A percentile compares a stretch with the other conserved stretches of the same genome.
Evolutionary conservation across 2,797 vertebrate genomes (phyloP).

Genomic region (Typhlichthys eigenmanni): DNA sequence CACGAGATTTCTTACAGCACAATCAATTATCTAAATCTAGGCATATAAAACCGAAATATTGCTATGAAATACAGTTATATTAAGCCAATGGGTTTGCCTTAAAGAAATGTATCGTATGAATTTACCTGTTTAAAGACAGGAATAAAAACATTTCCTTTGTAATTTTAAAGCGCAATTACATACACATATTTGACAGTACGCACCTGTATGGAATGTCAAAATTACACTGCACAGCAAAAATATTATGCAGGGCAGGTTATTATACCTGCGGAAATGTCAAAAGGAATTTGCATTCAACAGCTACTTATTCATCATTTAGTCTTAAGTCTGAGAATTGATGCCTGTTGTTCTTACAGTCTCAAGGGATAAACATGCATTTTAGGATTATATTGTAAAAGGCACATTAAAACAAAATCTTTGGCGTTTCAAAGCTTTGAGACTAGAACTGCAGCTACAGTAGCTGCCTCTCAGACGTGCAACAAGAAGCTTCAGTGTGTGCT

Average conservation of each 20-base stretch:
- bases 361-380: slow-evolving; percentile 8
- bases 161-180: slow-evolving; percentile 4
- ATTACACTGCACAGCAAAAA: slow-evolving; percentile 24
- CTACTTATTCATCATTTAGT: slow-evolving; percentile 16
- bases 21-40: slow-evolving; percentile 39
- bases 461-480: slow-evolving; percentile 19
- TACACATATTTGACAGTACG: slow-evolving; percentile 17
- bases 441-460: background rate
- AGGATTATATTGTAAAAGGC: slow-evolving; percentile 31
- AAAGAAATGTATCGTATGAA: background rate
- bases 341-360: slow-evolving; percentile 25
- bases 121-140: slow-evolving; percentile 5
- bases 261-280: background rate
- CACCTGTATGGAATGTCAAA: slow-evolving; percentile 21
- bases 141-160: slow-evolving; percentile 9
- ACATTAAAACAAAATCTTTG: slow-evolving; percentile 52
- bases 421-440: slow-evolving; percentile 32
- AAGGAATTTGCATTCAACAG: slow-evolving; percentile 26
- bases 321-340: slow-evolving; percentile 13
- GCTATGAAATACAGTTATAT: slow-evolving; percentile 7
- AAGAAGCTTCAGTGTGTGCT: slow-evolving; percentile 24
- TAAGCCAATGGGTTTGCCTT: background rate
- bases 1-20: slow-evolving; percentile 32
- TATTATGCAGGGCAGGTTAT: slow-evolving; percentile 1
- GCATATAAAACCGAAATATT: slow-evolving; percentile 9